Evolutionary conservation across 2,113 vertebrate species (phyloP).

Genomic region (Atherinomorus stipes): DNA sequence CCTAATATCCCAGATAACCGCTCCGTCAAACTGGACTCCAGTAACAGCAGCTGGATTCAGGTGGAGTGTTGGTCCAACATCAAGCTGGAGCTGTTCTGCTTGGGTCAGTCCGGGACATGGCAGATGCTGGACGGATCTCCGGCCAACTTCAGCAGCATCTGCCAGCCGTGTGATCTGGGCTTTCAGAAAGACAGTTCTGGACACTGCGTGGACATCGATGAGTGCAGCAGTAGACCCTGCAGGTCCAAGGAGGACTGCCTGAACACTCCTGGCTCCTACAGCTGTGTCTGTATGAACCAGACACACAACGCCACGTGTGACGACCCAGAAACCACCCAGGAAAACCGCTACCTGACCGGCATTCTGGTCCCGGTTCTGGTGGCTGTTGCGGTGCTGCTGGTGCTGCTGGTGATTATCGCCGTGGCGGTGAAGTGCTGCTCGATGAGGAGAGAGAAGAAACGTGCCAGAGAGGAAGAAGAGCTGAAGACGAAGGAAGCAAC

Average conservation of each 20-base stretch:
- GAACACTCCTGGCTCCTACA: conserved; percentile 69
- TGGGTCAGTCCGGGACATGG: conserved; percentile 46
- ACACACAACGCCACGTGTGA: conserved; percentile 20
- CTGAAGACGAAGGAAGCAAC: conserved; percentile 31
- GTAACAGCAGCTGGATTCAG: conserved; percentile 25
- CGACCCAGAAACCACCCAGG: fast-evolving
- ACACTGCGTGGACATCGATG: conserved; percentile 66
- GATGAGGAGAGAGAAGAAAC: conserved; percentile 49
- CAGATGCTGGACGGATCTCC: conserved; percentile 9
- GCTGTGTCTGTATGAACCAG: conserved; percentile 48
- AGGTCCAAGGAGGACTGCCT: conserved; percentile 29
- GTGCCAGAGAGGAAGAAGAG: conserved; percentile 39
- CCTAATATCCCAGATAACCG: neutral
- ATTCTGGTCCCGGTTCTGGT: conserved; percentile 67
- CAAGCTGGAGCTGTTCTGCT: conserved; percentile 54
- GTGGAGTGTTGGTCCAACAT: conserved; percentile 62
- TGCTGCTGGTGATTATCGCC: conserved; percentile 28
- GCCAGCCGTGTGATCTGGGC: conserved; percentile 53
- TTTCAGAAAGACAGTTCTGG: conserved; percentile 32
- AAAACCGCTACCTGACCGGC: neutral
- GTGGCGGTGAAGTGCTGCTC: conserved; percentile 73
- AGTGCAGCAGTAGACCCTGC: conserved; percentile 64
- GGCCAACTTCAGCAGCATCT: conserved; percentile 48
- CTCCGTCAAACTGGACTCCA: neutral
- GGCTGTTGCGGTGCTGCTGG: conserved; percentile 57